Evolutionary conservation across 2,888 invertebrate species (phyloP), one percentile per base, ranked within the genome.

Genomic region (Penaeus monodon): DNA sequence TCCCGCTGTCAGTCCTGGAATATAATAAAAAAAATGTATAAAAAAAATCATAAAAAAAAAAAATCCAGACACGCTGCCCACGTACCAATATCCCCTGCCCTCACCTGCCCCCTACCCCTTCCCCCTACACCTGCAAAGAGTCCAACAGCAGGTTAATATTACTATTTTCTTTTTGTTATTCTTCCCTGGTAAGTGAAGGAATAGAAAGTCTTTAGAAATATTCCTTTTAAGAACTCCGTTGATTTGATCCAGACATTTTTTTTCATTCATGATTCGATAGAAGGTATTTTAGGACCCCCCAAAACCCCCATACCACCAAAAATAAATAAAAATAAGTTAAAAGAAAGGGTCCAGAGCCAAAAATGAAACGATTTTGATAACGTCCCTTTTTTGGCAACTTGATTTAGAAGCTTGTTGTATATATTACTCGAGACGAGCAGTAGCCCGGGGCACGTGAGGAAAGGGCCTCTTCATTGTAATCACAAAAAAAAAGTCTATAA

Each of bases 1-100:
- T 81, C 81, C 81, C 81, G 81, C 81, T 65, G 81, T 81, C 81
- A 65, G 65, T 81, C 81, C 68, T 66, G 81, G 81, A 38, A 66
- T 57, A 57, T 57, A 57, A 57, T 20, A 57, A 57, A 65, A 80
- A 66, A 49, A 68, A 24, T 24, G 10, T 44, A 10, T 44, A 44
- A 10, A 44, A 44, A 44, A 44, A 44, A 44, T 44, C 44, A 44
- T 44, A 44, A 44, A 44, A 44, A 44, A 44, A 65, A 81, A 66
- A 49, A 68, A 24, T 38, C 49, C 81, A 44, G 57, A 27, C 2
- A 27, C 49, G 57, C 77, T 77, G 77, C 57, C 77, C 44, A 76
- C 44, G 76, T 76, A 76, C 12, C 27, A 44, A 20, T 81, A 65
- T 68, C 44, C 68, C 81, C 81, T 68, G 65, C 29, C 68, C 81